Evolutionary conservation across 1,140 invertebrate species (phyloP).

Genomic region (Anthonomus grandis): DNA sequence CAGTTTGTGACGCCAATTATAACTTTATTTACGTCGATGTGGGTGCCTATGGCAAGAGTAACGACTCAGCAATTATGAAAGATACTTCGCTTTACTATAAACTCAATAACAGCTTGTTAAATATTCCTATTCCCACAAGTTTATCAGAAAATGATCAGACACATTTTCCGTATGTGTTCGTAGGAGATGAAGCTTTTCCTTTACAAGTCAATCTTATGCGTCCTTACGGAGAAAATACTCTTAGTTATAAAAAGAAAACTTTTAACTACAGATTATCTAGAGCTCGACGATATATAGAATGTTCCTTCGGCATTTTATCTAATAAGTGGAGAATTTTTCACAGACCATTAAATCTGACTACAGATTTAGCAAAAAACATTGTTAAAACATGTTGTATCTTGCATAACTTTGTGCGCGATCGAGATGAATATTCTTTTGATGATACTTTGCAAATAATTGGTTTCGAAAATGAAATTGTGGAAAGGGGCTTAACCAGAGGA

Average conservation of each 20-base stretch:
- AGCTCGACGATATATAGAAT: constrained; percentile 49
- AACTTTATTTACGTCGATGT: constrained; percentile 41
- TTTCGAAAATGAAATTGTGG: too few relatives aligned
- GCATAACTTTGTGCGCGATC: constrained; percentile 45
- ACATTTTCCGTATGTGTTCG: constrained; percentile 36
- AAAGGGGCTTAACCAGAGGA: too few relatives aligned
- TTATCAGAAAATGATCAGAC: constrained; percentile 28
- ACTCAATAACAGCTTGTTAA: constrained; percentile 28
- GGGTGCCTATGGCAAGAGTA: constrained; percentile 47
- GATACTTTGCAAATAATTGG: constrained; percentile 27
- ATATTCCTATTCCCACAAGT: too few relatives aligned
- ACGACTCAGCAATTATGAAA: constrained; percentile 47
- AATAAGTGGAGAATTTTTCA: constrained; percentile 49
- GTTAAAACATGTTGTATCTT: constrained; percentile 44
- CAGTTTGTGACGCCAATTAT: constrained; percentile 8
- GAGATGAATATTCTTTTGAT: constrained; percentile 44
- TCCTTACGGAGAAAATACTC: constrained; percentile 40
- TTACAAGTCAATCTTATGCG: too few relatives aligned
- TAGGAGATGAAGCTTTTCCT: constrained; percentile 47
- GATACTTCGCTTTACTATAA: constrained; percentile 37
- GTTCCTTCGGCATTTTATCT: constrained; percentile 42
- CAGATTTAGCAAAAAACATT: constrained; percentile 37
- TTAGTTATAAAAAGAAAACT: constrained; percentile 41
- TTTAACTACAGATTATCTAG: constrained; percentile 51
- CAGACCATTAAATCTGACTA: constrained; percentile 39